Conservation (phyloP, 2,113 vertebrate species). For the rat (Rattus norvegicus) region DNA sequence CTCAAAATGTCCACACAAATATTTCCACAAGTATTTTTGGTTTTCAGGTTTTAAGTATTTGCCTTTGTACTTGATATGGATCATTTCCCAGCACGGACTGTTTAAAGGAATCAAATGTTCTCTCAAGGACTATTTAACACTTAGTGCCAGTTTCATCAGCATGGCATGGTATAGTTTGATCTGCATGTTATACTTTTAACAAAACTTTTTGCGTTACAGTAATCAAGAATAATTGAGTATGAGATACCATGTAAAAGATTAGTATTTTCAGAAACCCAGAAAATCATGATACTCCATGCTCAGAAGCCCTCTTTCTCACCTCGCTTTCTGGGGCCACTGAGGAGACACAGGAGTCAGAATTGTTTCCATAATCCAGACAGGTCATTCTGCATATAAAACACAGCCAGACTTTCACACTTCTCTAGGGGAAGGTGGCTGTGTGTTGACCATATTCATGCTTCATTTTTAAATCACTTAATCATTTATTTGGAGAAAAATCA, state of each 20-base stretch:
- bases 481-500: slow-evolving; percentile 44
- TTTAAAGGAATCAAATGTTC: slow-evolving; percentile 20
- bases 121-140: background rate
- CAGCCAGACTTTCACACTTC: slow-evolving; percentile 40
- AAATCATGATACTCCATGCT: slow-evolving; percentile 31
- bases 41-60: slow-evolving; percentile 52
- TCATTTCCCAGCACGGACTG: background rate
- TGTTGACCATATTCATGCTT: slow-evolving; percentile 67
- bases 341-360: slow-evolving; percentile 20
- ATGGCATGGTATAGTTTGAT: background rate
- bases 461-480: slow-evolving; percentile 68
- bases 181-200: background rate
- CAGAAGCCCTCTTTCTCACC: background rate
- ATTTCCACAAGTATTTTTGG: background rate
- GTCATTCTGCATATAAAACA: slow-evolving; percentile 71
- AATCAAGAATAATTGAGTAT: background rate
- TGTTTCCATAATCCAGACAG: slow-evolving; percentile 60
- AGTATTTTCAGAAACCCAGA: slow-evolving; percentile 51
- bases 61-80: background rate
- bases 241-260: background rate
- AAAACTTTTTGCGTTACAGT: background rate
- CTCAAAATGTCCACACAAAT: background rate
- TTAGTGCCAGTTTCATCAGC: background rate
- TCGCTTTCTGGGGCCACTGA: background rate
- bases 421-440: slow-evolving; percentile 30